Evolutionary conservation across 2,113 vertebrate genomes (phyloP).

Genomic region (Pantherophis guttatus): DNA sequence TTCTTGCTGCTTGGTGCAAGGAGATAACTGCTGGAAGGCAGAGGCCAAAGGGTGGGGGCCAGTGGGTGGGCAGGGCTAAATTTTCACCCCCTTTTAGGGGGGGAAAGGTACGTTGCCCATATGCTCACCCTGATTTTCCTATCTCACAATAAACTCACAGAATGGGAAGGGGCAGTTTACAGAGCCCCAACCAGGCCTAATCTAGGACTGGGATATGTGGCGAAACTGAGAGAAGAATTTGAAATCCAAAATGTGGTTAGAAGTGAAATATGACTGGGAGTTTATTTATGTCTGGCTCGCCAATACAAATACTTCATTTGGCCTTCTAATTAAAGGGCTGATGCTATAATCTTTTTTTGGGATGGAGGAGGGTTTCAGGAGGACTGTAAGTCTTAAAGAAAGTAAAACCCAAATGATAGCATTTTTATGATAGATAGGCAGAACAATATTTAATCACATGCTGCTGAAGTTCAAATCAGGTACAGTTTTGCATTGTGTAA

Average conservation of each 20-base stretch:
- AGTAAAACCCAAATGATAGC: background rate
- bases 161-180: background rate
- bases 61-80: no score
- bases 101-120: background rate
- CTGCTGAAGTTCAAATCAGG: background rate
- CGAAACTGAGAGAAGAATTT: background rate
- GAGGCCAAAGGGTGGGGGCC: no score
- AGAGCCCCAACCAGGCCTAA: background rate
- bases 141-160: background rate
- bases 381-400: background rate
- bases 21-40: no score
- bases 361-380: background rate
- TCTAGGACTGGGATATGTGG: background rate
- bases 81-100: no score
- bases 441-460: background rate
- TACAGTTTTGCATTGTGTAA: background rate
- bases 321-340: background rate
- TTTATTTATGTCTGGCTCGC: background rate
- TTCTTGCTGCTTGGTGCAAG: no score
- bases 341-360: background rate
- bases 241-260: background rate
- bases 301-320: background rate
- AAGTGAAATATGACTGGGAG: background rate
- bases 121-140: background rate
- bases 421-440: background rate